Conservation (phyloP, 2,113 vertebrate genomes). For the Vidua chalybeata region DNA sequence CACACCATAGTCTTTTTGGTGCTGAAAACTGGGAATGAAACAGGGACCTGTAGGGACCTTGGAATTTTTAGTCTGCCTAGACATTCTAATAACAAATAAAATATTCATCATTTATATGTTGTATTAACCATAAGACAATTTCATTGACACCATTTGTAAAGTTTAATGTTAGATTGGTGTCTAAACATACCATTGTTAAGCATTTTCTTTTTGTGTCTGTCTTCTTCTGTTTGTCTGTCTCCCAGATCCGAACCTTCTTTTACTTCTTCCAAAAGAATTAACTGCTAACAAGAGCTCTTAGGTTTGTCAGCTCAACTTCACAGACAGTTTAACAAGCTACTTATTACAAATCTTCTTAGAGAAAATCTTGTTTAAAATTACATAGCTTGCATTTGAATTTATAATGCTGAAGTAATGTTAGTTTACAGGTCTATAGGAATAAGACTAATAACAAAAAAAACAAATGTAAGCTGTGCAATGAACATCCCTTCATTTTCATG, state of each 20-base stretch:
- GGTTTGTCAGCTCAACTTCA: constrained; percentile 14
- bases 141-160: not conserved
- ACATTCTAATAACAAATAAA: not conserved
- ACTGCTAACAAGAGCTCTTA: not conserved
- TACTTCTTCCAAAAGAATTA: constrained; percentile 5
- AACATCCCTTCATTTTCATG: not conserved
- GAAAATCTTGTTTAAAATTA: constrained; percentile 41
- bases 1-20: not conserved
- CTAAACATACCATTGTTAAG: not conserved
- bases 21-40: not conserved
- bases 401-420: not conserved
- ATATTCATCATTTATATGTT: not conserved
- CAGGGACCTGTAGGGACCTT: not conserved
- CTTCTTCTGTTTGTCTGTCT: not conserved
- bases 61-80: not conserved
- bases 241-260: not conserved
- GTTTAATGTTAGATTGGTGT: not conserved
- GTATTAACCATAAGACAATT: not conserved
- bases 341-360: constrained; percentile 32
- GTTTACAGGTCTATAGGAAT: not conserved
- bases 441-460: not conserved
- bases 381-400: constrained; percentile 3
- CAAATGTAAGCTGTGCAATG: not conserved
- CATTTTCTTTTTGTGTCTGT: not conserved
- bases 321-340: constrained; percentile 1